Conservation (phyloP, 2,113 vertebrate genomes). For the Hydropotes inermis region DNA sequence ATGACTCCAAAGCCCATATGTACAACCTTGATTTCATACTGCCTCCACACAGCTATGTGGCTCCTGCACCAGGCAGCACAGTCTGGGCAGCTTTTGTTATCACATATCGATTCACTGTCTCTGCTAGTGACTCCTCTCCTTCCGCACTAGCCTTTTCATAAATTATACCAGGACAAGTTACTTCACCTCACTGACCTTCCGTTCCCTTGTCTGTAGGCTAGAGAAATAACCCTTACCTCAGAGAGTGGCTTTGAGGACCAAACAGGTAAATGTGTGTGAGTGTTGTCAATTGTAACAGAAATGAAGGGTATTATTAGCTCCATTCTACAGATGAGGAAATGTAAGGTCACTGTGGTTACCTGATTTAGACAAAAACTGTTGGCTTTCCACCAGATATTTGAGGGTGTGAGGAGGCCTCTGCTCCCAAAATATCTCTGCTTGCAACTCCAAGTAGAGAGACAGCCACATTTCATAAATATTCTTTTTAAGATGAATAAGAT, state of each 20-base stretch:
- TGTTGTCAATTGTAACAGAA: neutral
- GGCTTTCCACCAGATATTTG: neutral
- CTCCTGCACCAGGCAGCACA: neutral
- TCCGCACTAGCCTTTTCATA: neutral
- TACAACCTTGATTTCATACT: neutral
- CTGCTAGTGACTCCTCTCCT: neutral
- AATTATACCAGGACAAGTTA: neutral
- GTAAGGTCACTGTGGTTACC: neutral
- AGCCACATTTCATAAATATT: neutral
- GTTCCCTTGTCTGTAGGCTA: conserved; percentile 26
- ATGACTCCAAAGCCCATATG: neutral
- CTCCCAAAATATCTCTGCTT: neutral
- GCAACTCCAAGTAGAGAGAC: neutral
- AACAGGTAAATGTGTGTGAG: neutral
- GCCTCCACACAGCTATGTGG: neutral
- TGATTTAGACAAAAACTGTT: neutral
- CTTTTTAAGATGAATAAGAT: neutral
- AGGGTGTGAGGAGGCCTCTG: neutral
- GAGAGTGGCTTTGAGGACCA: neutral
- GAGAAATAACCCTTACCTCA: neutral
- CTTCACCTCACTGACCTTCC: neutral
- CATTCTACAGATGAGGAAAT: neutral
- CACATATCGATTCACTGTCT: neutral
- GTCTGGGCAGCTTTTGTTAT: neutral
- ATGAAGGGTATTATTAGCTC: neutral